These are phyloP conservation scores for Manis javanica DNA, from an alignment of 2,797 vertebrate genomes.

Conservation along the genomic window DNA sequence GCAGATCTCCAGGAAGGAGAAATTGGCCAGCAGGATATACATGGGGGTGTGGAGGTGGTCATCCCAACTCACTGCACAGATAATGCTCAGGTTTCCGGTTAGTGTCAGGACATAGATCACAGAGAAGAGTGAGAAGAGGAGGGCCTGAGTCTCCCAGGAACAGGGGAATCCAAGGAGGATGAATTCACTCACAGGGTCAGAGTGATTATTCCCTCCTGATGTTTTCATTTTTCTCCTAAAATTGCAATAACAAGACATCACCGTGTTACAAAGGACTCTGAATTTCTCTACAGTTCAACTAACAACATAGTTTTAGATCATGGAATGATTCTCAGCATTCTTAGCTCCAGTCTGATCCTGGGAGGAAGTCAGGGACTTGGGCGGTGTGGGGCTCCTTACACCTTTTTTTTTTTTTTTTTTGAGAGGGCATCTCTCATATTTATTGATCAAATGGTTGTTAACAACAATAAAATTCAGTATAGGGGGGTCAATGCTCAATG, in stretches of 20 bases:
- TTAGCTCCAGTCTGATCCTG: neutral
- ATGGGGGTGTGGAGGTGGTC: conserved; percentile 57
- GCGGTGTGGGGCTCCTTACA: neutral
- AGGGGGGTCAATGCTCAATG: too few relatives aligned
- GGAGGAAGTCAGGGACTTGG: neutral
- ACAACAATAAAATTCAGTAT: too few relatives aligned
- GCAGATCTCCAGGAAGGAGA: conserved; percentile 75
- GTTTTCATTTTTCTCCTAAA: neutral
- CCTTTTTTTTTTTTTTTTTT: too few relatives aligned
- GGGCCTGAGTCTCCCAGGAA: conserved; percentile 15
- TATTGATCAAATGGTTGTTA: too few relatives aligned
- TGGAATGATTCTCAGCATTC: neutral
- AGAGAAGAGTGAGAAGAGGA: conserved; percentile 64
- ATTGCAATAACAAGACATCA: neutral
- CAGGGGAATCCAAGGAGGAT: conserved; percentile 71
- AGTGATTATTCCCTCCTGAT: neutral
- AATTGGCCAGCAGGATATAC: conserved; percentile 72
- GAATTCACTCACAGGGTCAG: conserved; percentile 54
- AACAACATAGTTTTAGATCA: neutral
- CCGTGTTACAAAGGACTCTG: neutral
- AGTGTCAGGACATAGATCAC: conserved; percentile 61
- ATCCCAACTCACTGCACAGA: conserved; percentile 48
- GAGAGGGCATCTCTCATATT: too few relatives aligned
- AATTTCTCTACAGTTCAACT: neutral
- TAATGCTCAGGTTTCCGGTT: conserved; percentile 60